These are phyloP conservation scores for Ctenochaetus hawaiiensis DNA, from an alignment of 2,797 vertebrate genomes.

Conservation along the genomic window DNA sequence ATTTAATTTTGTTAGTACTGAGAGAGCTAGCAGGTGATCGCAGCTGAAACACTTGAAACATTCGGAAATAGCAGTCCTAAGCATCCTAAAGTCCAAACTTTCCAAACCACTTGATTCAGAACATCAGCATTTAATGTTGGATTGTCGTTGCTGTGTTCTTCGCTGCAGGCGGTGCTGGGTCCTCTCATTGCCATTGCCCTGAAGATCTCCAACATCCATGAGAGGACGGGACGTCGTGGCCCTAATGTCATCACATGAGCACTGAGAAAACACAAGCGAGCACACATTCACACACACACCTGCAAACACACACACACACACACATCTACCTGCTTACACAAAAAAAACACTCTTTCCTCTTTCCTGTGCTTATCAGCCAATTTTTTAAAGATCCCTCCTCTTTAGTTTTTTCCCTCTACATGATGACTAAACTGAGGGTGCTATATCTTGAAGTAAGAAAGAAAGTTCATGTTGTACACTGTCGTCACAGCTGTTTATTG, in stretches of 20 bases:
- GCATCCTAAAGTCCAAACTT: neutral
- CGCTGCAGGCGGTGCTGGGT: constrained; percentile 92
- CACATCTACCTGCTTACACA: constrained; percentile 43
- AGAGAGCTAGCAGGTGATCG: neutral
- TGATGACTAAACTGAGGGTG: constrained; percentile 6
- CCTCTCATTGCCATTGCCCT: constrained; percentile 98
- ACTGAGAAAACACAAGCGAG: constrained; percentile 80
- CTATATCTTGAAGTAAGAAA: constrained; percentile 18
- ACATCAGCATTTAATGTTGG: neutral
- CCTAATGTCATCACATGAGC: constrained; percentile 97
- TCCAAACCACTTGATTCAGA: neutral
- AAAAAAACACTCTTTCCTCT: constrained; percentile 23
- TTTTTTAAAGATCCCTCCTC: constrained; percentile 9
- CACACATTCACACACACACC: constrained; percentile 14
- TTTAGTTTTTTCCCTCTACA: constrained; percentile 24
- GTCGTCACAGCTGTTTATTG: constrained; percentile 35
- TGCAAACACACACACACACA: neutral
- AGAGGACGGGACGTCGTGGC: constrained; percentile 94
- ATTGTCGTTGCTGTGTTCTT: constrained; percentile 7
- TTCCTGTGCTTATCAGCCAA: constrained; percentile 25
- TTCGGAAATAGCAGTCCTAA: neutral
- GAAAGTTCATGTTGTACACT: constrained; percentile 18
- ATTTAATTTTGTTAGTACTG: neutral
- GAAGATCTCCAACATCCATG: constrained; percentile 98
- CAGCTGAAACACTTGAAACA: neutral